These are phyloP conservation scores for Acanthosepion pharaonis DNA, from an alignment of 2,888 invertebrate species.

Conservation along the genomic window DNA sequence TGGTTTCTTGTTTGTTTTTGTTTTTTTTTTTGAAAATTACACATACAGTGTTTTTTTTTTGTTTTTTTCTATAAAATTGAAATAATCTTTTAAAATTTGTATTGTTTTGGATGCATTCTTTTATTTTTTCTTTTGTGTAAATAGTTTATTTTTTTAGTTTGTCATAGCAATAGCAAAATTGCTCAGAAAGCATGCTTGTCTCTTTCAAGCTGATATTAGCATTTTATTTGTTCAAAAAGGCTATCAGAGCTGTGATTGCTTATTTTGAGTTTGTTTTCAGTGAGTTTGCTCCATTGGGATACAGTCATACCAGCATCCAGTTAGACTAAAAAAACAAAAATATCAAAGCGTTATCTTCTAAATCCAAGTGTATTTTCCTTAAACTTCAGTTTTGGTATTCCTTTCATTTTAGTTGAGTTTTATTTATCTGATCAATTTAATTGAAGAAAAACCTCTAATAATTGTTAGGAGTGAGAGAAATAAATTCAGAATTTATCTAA, in stretches of 20 bases:
- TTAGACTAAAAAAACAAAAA: no score
- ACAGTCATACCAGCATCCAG: not conserved
- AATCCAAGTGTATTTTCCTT: no score
- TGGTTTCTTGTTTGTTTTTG: not conserved
- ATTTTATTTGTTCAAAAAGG: not conserved
- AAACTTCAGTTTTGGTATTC: no score
- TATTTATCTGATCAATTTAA: not conserved
- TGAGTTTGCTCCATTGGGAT: not conserved
- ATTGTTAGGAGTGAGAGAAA: not conserved
- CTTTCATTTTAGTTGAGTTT: no score
- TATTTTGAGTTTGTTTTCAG: not conserved
- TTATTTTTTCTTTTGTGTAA: not conserved
- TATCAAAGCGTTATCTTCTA: no score
- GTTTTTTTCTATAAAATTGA: not conserved
- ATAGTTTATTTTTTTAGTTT: not conserved
- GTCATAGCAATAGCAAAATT: not conserved
- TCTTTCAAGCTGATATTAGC: not conserved
- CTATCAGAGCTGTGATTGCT: not conserved
- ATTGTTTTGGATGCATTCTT: not conserved
- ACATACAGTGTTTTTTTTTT: not conserved
- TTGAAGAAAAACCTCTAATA: not conserved
- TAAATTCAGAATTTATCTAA: not conserved
- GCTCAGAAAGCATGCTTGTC: constrained; percentile 9
- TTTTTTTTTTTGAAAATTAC: not conserved
- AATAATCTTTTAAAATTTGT: not conserved